Evolutionary conservation across 2,113 vertebrate genomes (phyloP).

Genomic region (Brachyhypopomus gauderio): DNA sequence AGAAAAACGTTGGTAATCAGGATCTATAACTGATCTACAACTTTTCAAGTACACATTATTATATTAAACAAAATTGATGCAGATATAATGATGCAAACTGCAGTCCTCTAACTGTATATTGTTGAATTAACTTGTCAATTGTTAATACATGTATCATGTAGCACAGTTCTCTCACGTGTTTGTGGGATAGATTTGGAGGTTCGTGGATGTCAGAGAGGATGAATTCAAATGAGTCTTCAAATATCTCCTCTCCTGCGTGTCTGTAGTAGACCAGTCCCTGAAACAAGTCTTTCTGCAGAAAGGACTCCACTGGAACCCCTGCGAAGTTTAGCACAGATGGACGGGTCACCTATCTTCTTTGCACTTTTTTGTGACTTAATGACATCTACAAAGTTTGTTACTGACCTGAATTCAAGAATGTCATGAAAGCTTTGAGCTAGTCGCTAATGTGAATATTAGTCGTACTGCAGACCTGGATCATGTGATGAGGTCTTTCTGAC

Average conservation of each 20-base stretch:
- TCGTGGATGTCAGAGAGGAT: slow-evolving; percentile 74
- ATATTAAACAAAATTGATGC: too few relatives aligned
- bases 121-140: background rate
- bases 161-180: slow-evolving; percentile 59
- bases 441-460: background rate
- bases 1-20: background rate
- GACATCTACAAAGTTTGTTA: too few relatives aligned
- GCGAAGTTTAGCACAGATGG: background rate
- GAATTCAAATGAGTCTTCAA: slow-evolving; percentile 74
- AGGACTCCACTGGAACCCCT: slow-evolving; percentile 66
- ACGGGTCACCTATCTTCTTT: too few relatives aligned
- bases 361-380: too few relatives aligned
- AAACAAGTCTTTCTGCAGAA: slow-evolving; percentile 75
- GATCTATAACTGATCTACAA: too few relatives aligned
- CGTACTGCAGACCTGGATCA: slow-evolving; percentile 58
- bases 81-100: too few relatives aligned
- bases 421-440: background rate
- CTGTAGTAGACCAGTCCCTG: slow-evolving; percentile 74
- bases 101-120: too few relatives aligned
- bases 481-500: slow-evolving; percentile 61
- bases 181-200: slow-evolving; percentile 73
- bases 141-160: background rate
- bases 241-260: slow-evolving; percentile 72
- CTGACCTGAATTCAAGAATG: too few relatives aligned
- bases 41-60: too few relatives aligned